These are phyloP conservation scores for Polyploca ridens DNA, from an alignment of 2,888 invertebrate species.

Conservation along the genomic window DNA sequence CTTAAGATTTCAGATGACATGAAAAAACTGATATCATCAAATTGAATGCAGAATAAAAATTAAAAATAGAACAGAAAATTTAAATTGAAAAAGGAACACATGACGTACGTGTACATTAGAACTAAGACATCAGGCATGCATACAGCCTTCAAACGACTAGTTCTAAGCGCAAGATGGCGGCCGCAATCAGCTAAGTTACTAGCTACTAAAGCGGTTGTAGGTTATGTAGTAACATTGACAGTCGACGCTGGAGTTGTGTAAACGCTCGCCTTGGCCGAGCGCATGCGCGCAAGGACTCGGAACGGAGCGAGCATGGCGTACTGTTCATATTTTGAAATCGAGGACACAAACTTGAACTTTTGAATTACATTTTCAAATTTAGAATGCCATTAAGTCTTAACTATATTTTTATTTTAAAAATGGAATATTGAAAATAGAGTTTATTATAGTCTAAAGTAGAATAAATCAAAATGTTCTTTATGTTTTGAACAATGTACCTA, in stretches of 20 bases:
- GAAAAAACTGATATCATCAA: no score
- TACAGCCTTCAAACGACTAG: conserved; percentile 48
- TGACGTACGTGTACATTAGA: neutral
- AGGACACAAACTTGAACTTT: conserved; percentile 61
- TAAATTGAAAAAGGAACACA: neutral
- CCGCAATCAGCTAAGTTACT: conserved; percentile 32
- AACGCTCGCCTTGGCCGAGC: conserved; percentile 71
- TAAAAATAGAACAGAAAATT: neutral
- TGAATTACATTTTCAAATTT: conserved; percentile 13
- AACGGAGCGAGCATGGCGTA: conserved; percentile 26
- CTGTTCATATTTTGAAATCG: conserved; percentile 18
- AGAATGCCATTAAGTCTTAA: neutral
- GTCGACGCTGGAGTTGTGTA: conserved; percentile 60
- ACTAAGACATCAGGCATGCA: conserved; percentile 13
- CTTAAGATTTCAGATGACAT: no score
- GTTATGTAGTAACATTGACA: conserved; percentile 79
- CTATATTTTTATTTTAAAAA: neutral
- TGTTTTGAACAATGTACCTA: neutral
- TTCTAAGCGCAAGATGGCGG: conserved; percentile 65
- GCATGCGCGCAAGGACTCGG: conserved; percentile 66
- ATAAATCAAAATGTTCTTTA: neutral
- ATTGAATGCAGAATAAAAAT: neutral
- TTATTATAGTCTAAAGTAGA: no score
- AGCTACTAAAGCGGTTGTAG: conserved; percentile 50
- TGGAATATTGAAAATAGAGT: neutral